Evolutionary conservation across 2,888 invertebrate genomes (phyloP).

Genomic region (Odontomyia ornata): DNA sequence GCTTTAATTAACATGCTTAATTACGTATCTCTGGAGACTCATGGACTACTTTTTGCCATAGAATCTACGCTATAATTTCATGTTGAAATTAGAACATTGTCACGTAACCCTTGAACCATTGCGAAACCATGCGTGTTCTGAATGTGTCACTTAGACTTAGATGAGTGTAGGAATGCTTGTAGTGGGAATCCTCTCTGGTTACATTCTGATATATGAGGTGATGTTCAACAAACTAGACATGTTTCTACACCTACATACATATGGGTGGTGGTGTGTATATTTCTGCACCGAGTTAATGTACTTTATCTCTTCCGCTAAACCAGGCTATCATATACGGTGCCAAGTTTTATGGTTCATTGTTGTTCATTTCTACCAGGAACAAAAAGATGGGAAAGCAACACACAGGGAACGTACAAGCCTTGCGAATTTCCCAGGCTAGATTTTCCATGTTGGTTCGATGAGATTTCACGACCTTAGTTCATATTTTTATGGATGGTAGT

Average conservation of each 20-base stretch:
- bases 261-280: not conserved
- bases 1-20: conserved; percentile 35
- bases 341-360: conserved; percentile 25
- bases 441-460: not conserved
- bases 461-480: not conserved
- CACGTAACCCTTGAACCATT: conserved; percentile 33
- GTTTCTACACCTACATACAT: not conserved
- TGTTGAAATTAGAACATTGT: conserved; percentile 30
- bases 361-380: conserved; percentile 25
- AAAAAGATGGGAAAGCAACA: conserved; percentile 7
- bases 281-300: not conserved
- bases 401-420: not conserved
- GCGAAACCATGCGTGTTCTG: not conserved
- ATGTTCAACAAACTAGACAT: not conserved
- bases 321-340: conserved; percentile 4
- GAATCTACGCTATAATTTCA: conserved; percentile 26
- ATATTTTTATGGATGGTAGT: not conserved
- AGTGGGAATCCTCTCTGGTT: not conserved
- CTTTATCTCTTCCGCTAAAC: conserved; percentile 37
- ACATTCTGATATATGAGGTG: not conserved
- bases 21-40: not conserved
- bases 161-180: no score
- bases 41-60: not conserved
- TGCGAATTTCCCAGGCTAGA: not conserved
- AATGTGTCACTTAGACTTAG: not conserved